Evolutionary conservation across 2,113 vertebrate genomes (phyloP).

Genomic region (Natator depressus): DNA sequence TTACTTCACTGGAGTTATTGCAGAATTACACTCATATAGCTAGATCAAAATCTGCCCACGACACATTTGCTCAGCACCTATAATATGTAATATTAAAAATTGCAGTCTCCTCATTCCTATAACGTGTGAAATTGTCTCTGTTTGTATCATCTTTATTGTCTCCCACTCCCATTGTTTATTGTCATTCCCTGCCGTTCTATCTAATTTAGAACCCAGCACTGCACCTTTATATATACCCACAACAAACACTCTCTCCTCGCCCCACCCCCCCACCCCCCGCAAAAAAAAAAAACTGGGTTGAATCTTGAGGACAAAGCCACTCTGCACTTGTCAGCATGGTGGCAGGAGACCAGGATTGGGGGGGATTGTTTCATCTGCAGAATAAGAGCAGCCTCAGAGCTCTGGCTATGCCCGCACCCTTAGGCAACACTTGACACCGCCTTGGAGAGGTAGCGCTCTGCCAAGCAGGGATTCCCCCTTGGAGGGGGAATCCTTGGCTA

Average conservation of each 20-base stretch:
- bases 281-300: too few relatives aligned
- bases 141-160: not conserved
- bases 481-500: rapidly evolving
- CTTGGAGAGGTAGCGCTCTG: not conserved
- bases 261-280: too few relatives aligned
- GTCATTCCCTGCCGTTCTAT: not conserved
- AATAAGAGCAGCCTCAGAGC: not conserved
- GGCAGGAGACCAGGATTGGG: not conserved
- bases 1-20: not conserved
- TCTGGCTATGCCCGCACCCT: rapidly evolving
- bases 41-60: not conserved
- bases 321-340: not conserved
- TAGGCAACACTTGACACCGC: not conserved
- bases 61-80: not conserved
- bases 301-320: not conserved
- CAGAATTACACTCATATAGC: not conserved
- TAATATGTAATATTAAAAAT: rapidly evolving
- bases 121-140: not conserved
- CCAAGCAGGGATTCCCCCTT: not conserved
- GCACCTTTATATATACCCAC: not conserved
- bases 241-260: not conserved
- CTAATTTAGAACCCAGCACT: not conserved
- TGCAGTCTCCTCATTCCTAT: not conserved
- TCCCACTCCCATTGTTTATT: not conserved
- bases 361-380: rapidly evolving